A percentile compares a stretch with the other conserved stretches of the same genome.
Conservation (phyloP, 2,888 invertebrate genomes). For the Escarpia spicata region DNA sequence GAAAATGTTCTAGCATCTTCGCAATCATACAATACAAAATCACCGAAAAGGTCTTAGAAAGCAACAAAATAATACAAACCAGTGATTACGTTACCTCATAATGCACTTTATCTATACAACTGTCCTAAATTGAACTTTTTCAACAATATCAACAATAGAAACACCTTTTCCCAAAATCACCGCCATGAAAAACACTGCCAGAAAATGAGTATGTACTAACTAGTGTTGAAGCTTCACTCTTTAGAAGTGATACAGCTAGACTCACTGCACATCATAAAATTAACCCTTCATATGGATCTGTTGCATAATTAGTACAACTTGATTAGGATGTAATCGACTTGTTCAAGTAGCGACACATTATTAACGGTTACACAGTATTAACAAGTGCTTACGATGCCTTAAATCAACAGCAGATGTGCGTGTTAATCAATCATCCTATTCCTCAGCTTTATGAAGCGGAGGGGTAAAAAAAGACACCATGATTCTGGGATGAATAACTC, state of each 20-base stretch:
- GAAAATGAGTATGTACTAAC: no score
- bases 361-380: not conserved
- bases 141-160: no score
- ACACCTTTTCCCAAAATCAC: no score
- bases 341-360: not conserved
- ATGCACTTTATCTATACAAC: no score
- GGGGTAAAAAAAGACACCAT: not conserved
- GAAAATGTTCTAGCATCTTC: no score
- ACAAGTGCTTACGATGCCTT: not conserved
- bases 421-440: not conserved
- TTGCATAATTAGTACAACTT: not conserved
- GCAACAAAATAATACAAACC: no score
- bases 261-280: not conserved
- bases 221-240: no score
- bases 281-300: not conserved
- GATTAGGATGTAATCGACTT: conserved; percentile 11
- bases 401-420: not conserved
- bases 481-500: not conserved
- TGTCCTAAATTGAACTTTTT: no score
- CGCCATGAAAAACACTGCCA: no score
- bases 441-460: not conserved
- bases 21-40: no score
- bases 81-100: no score
- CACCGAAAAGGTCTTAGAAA: no score
- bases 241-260: not conserved